A percentile compares a stretch with the other conserved stretches of the same genome.
Conservation (phyloP, 2,113 vertebrate genomes). For the Ptyas mucosa region DNA sequence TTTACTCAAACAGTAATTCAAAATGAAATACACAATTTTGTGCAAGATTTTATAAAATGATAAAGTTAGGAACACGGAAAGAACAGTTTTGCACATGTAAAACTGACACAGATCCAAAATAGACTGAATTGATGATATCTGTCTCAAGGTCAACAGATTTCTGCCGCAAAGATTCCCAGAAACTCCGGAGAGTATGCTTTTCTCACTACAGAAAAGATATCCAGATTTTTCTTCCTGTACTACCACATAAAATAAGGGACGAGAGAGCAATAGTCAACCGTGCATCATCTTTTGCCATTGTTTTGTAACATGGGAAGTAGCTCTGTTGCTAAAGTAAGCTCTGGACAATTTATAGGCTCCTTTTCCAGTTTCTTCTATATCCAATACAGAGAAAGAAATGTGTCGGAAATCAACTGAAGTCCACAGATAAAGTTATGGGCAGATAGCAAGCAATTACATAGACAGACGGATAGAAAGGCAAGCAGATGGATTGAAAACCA, state of each 20-base stretch:
- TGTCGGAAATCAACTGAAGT: conserved; percentile 12
- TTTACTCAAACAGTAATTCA: not conserved
- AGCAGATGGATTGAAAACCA: conserved; percentile 26
- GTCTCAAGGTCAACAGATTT: not conserved
- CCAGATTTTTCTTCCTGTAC: not conserved
- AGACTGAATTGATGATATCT: not conserved
- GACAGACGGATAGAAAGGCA: conserved; percentile 36
- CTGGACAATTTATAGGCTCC: not conserved
- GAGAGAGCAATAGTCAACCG: not conserved
- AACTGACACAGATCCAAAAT: not conserved
- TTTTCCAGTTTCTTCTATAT: conserved; percentile 20
- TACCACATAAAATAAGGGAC: not conserved
- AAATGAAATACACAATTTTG: not conserved
- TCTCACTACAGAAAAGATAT: not conserved
- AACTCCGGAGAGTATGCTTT: not conserved
- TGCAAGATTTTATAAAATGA: not conserved
- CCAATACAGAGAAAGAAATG: conserved; percentile 14
- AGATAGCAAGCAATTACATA: conserved; percentile 28
- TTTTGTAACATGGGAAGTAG: not conserved
- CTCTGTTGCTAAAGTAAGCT: not conserved
- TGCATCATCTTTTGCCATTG: not conserved
- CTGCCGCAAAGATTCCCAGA: not conserved
- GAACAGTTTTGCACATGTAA: not conserved
- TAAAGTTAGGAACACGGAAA: not conserved
- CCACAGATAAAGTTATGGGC: conserved; percentile 8